Percentiles rank a stretch among this genome's conserved stretches.
These are phyloP conservation scores for Acromyrmex charruanus DNA, from an alignment of 1,140 invertebrate species.

Conservation along the genomic window DNA sequence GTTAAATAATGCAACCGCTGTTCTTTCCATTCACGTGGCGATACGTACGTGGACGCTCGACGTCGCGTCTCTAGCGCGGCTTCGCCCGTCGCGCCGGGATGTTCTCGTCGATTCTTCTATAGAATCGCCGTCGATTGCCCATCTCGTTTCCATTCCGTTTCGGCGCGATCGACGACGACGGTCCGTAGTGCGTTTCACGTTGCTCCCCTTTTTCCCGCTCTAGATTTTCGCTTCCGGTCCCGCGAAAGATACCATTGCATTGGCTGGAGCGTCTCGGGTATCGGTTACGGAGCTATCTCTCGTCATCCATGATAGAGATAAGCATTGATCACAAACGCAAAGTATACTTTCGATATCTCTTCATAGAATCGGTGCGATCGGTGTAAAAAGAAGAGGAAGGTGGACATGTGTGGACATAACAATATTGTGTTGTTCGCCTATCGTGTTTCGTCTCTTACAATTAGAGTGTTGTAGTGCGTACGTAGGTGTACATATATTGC, in stretches of 20 bases:
- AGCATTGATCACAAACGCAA: neutral
- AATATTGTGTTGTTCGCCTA: neutral
- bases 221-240: neutral
- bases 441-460: neutral
- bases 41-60: slow-evolving; percentile 79
- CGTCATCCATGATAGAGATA: slow-evolving; percentile 9
- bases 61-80: slow-evolving; percentile 15
- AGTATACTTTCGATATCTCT: neutral
- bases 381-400: neutral
- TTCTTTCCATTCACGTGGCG: slow-evolving; percentile 68
- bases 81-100: neutral
- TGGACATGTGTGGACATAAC: neutral
- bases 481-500: neutral
- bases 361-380: neutral
- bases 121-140: neutral
- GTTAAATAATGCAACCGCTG: slow-evolving; percentile 84
- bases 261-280: neutral
- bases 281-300: neutral
- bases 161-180: slow-evolving; percentile 15
- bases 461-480: neutral
- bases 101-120: slow-evolving; percentile 4
- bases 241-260: neutral
- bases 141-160: slow-evolving; percentile 34
- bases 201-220: neutral
- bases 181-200: neutral